Percentiles rank a stretch among this genome's conserved stretches.
Conservation (phyloP, 2,797 vertebrate genomes). For the Acrocephalus scirpaceus region DNA sequence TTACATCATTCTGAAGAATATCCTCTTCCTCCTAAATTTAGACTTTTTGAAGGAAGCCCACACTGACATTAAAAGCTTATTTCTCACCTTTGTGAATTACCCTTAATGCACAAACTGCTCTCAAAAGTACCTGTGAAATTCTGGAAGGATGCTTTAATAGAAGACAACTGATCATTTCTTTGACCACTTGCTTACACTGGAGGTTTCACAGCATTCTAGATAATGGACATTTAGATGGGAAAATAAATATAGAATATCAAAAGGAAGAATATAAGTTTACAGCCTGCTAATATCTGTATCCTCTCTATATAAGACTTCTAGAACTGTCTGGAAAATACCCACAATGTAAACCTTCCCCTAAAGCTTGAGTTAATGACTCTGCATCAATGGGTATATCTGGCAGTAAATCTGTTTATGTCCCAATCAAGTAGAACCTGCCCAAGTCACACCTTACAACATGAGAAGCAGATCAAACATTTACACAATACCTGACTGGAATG, state of each 20-base stretch:
- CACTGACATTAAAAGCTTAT: not conserved
- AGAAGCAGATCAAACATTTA: slow-evolving; percentile 29
- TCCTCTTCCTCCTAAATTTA: not conserved
- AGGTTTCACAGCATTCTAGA: not conserved
- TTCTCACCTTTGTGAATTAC: not conserved
- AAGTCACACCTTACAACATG: slow-evolving; percentile 9
- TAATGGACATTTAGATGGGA: not conserved
- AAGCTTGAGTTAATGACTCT: not conserved
- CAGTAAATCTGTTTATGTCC: not conserved
- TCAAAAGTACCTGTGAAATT: not conserved
- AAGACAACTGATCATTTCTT: not conserved
- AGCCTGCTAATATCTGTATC: not conserved
- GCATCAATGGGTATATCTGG: not conserved
- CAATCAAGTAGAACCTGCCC: not conserved
- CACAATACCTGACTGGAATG: not conserved
- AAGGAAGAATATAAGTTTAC: not conserved
- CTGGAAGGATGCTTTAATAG: not conserved
- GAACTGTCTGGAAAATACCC: not conserved
- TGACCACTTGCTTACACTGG: not conserved
- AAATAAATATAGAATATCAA: not conserved
- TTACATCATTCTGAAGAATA: not conserved
- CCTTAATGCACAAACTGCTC: not conserved
- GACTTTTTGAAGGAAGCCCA: not conserved
- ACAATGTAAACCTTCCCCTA: not conserved
- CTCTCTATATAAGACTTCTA: not conserved